Evolutionary conservation across 2,797 vertebrate species (phyloP).

Genomic region (Monodelphis domestica): DNA sequence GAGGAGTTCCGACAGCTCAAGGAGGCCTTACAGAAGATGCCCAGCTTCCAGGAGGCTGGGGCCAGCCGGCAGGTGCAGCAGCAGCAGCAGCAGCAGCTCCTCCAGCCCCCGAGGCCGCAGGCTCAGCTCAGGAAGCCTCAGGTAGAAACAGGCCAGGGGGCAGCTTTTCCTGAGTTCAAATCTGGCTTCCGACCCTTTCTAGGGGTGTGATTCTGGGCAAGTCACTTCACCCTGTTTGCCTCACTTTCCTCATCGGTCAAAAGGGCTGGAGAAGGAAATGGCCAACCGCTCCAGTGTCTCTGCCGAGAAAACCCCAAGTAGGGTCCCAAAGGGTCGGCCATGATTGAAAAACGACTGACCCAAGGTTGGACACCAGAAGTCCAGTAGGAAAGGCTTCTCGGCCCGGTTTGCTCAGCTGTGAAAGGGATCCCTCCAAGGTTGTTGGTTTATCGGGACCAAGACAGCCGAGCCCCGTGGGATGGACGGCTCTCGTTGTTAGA

Average conservation of each 20-base stretch:
- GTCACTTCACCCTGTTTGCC: too few relatives aligned
- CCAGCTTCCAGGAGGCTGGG: conserved; percentile 80
- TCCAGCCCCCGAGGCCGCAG: conserved; percentile 36
- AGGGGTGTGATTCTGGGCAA: too few relatives aligned
- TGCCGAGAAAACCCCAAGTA: too few relatives aligned
- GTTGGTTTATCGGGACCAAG: background rate
- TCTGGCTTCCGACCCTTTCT: too few relatives aligned
- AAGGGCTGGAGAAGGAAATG: too few relatives aligned
- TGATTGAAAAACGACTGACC: too few relatives aligned
- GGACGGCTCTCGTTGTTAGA: background rate
- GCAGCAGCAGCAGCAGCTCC: background rate
- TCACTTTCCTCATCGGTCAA: too few relatives aligned
- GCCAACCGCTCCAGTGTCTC: too few relatives aligned
- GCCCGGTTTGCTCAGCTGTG: background rate
- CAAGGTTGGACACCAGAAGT: background rate
- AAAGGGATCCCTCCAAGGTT: background rate
- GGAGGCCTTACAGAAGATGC: conserved; percentile 84
- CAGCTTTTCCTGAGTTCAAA: too few relatives aligned
- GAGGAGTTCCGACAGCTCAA: conserved; percentile 85
- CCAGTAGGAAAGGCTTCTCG: background rate
- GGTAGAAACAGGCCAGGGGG: conserved; percentile 63
- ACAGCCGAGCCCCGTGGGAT: too few relatives aligned
- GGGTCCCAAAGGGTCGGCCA: too few relatives aligned
- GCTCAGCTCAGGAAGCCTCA: conserved; percentile 58
- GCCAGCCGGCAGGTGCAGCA: conserved; percentile 42